Conservation (phyloP, 2,888 invertebrate species). For the Colostygia pectinataria region DNA sequence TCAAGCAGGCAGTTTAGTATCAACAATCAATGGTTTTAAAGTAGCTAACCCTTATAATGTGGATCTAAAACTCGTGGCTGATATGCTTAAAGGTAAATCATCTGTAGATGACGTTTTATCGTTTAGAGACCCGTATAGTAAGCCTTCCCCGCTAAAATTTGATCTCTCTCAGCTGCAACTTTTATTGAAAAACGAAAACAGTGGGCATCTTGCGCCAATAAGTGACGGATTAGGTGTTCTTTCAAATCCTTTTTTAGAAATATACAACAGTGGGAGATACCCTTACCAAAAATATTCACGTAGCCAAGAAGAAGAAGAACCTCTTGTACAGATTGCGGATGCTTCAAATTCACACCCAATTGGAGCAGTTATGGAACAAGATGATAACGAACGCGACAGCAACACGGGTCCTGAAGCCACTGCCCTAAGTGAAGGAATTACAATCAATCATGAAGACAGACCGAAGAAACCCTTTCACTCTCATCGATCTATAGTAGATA, state of each 20-base stretch:
- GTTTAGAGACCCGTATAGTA: constrained; percentile 60
- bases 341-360: constrained; percentile 71
- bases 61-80: constrained; percentile 73
- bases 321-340: constrained; percentile 68
- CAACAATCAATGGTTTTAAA: constrained; percentile 76
- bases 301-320: constrained; percentile 77
- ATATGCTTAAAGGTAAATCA: constrained; percentile 73
- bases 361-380: constrained; percentile 76
- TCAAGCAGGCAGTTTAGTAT: constrained; percentile 51
- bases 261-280: constrained; percentile 59
- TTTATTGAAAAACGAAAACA: constrained; percentile 65
- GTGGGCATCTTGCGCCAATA: constrained; percentile 43
- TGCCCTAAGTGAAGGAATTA: constrained; percentile 52
- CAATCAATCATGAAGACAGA: constrained; percentile 50
- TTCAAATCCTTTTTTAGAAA: constrained; percentile 63
- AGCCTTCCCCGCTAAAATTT: constrained; percentile 58
- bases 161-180: constrained; percentile 69
- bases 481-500: constrained; percentile 50
- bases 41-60: constrained; percentile 80
- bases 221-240: constrained; percentile 54
- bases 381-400: constrained; percentile 58
- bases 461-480: constrained; percentile 51
- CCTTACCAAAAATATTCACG: constrained; percentile 76
- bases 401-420: constrained; percentile 52
- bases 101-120: constrained; percentile 59